These are phyloP conservation scores for Germaria angustata DNA, from an alignment of 2,888 invertebrate species.

Conservation along the genomic window DNA sequence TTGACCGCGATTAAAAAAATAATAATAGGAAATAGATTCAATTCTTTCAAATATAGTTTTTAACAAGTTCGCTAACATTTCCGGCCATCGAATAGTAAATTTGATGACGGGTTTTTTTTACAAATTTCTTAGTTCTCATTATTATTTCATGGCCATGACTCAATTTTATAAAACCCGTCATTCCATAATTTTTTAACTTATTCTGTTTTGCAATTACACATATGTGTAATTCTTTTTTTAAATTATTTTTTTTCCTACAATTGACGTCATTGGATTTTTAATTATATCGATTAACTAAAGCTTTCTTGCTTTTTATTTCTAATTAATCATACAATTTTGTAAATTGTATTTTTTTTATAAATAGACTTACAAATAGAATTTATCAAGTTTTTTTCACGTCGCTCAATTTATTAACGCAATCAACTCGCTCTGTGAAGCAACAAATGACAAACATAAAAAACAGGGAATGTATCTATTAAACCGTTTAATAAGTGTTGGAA, in stretches of 20 bases:
- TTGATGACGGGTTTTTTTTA: background rate
- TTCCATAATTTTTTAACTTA: background rate
- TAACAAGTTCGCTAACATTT: background rate
- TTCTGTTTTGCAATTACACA: background rate
- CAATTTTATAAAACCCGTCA: background rate
- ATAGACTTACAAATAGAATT: constrained; percentile 45
- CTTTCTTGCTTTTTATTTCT: constrained; percentile 19
- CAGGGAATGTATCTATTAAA: constrained; percentile 24
- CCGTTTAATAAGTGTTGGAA: constrained; percentile 51
- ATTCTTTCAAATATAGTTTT: too few species aligned
- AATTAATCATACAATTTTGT: constrained; percentile 59
- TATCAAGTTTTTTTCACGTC: constrained; percentile 17
- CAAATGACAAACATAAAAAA: background rate
- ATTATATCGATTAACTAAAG: constrained; percentile 61
- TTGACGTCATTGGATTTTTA: constrained; percentile 64
- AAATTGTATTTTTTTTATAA: constrained; percentile 37
- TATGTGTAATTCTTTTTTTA: too few species aligned
- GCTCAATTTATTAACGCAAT: constrained; percentile 45
- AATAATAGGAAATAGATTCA: too few species aligned
- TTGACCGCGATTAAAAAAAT: too few species aligned
- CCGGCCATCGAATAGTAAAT: background rate
- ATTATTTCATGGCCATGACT: background rate
- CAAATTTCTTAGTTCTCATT: background rate
- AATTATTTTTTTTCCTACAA: constrained; percentile 25
- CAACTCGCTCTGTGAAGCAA: constrained; percentile 15